Base-by-base conservation (phyloP, 2,888 invertebrate genomes). In the Leucophenga montana region DNA sequence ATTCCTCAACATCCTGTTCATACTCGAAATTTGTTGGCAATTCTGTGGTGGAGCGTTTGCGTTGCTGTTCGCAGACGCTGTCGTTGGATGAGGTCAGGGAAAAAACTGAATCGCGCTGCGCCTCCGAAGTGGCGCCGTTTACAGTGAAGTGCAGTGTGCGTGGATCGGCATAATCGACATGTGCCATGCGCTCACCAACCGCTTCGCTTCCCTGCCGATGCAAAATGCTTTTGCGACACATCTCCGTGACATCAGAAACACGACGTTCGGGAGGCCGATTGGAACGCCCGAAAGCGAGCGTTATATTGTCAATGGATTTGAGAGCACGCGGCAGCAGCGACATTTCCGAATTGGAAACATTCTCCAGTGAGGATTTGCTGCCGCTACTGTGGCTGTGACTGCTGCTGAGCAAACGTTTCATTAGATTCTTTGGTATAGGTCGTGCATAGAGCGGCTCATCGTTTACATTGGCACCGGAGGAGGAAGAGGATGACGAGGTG, bases 171-270 rank as follows among this genome's bases (percentile, higher is more conserved):
- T 96, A 96, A 85, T 96, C 96, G 0, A 95, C 93, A 77, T 95
- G 93, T 0, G 97, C 97, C 85, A 97, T 95, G 75, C 96, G 92
- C 53, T 96, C 96, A 0, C 96, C 96, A 76, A 96, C 91, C 71
- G 93, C 92, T 76, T 94, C 94, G 77, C 95, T 95, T 13, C 95
- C 95, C 88, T 94, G 95, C 84, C 93, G 93, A 83, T 94, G 94
- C 71, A 92, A 90, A 20, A 89, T 85, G 71, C 86, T 87, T 70
- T 88, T 86, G 0, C 88, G 85, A 69, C 87, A 88, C 85, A 88
- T 87, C 66, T 88, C 89, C 2, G 84, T 84, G 1, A 86, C 86
- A 71, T 88, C 88, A 1, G 88, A 88, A 3, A 88, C 87, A 1
- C 88, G 78, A 0, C 89, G 82, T 72, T 88, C 88, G 1, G 87